phyloP scores from a whole-genome alignment of 1,140 invertebrate species.

The Augochlora pura region DNA sequence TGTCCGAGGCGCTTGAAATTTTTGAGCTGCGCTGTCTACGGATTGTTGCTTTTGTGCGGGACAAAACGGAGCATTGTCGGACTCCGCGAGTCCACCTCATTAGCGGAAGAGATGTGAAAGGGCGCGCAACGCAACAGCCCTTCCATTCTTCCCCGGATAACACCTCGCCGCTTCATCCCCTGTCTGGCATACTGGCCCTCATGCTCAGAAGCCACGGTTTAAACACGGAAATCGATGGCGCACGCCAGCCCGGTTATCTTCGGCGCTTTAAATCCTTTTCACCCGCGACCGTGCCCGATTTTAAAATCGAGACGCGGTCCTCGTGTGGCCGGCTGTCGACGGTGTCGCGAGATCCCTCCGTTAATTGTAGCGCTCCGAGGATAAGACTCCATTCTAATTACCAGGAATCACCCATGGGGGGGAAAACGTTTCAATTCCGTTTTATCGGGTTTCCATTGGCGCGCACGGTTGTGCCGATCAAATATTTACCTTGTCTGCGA shows the following conservation, averaged over 20 bases:
- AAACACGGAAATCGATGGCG: slow-evolving; percentile 18
- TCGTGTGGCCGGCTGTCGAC: too few species aligned
- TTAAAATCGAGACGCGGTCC: too few species aligned
- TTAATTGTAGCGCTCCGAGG: slow-evolving; percentile 7
- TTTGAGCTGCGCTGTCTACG: not conserved
- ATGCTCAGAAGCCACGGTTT: slow-evolving; percentile 7
- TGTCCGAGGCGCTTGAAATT: not conserved
- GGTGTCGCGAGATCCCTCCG: not conserved
- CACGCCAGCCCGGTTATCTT: not conserved
- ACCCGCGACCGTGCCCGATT: too few species aligned
- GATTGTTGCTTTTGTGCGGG: not conserved
- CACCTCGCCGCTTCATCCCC: slow-evolving; percentile 16
- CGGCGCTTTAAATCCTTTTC: too few species aligned
- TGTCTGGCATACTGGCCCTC: slow-evolving; percentile 21
- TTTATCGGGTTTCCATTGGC: slow-evolving; percentile 40
- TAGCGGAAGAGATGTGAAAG: slow-evolving; percentile 7
- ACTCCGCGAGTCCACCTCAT: not conserved
- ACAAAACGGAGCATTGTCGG: not conserved
- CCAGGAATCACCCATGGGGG: not conserved
- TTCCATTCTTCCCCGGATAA: slow-evolving; percentile 18
- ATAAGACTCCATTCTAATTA: slow-evolving; percentile 19
- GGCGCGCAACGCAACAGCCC: slow-evolving; percentile 22
- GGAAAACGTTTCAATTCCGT: slow-evolving; percentile 38
- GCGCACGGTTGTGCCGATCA: slow-evolving; percentile 17
- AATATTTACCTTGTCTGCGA: slow-evolving; percentile 50